Percentiles rank a stretch among this genome's conserved stretches.
phyloP scores from a whole-genome alignment of 2,113 vertebrate genomes.

The Equus przewalskii region DNA sequence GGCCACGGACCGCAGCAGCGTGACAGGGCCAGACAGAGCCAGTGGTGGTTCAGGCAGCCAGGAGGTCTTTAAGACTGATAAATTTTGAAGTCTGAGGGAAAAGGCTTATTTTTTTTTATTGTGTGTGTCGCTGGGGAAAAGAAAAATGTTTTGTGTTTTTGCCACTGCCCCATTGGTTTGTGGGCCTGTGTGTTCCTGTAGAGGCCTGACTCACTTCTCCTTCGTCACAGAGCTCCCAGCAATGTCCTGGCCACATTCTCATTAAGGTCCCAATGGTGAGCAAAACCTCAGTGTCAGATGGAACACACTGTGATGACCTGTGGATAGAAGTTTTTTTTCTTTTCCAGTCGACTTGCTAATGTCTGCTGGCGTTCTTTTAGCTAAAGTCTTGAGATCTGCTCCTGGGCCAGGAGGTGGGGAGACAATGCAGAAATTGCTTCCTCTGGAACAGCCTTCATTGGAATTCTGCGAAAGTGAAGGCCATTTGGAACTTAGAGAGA shows the following conservation, averaged over 20 bases:
- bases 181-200: not conserved
- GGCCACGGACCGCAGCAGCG: fast-evolving
- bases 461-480: constrained; percentile 56
- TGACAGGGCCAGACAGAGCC: not conserved
- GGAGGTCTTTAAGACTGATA: not conserved
- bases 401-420: not conserved
- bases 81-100: not conserved
- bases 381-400: constrained; percentile 43
- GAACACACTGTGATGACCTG: constrained; percentile 67
- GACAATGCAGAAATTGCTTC: not conserved
- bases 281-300: constrained; percentile 62
- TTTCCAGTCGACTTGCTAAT: constrained; percentile 69
- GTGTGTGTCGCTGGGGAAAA: not conserved
- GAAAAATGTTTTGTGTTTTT: constrained; percentile 46
- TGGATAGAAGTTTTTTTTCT: not conserved
- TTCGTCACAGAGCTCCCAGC: constrained; percentile 62
- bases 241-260: constrained; percentile 72
- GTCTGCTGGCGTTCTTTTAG: constrained; percentile 65
- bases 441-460: constrained; percentile 43
- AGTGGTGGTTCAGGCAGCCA: too few species aligned
- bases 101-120: not conserved
- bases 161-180: constrained; percentile 44
- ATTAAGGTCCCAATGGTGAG: constrained; percentile 71
- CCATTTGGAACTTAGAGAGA: constrained; percentile 48
- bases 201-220: constrained; percentile 59